These are phyloP conservation scores for Epirrita christyi DNA, from an alignment of 2,888 invertebrate species.

Conservation along the genomic window DNA sequence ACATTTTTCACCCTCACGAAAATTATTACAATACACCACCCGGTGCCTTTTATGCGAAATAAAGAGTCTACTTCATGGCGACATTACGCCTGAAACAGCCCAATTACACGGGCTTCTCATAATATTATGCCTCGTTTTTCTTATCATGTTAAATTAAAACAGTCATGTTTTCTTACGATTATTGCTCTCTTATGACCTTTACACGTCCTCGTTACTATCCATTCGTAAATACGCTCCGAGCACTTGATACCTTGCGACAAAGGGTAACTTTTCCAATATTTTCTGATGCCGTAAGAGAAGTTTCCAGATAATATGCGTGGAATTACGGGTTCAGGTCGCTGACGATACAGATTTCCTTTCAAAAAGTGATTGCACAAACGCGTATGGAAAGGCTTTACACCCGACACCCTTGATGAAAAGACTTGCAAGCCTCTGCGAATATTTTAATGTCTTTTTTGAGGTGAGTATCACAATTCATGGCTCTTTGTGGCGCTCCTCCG, in stretches of 20 bases:
- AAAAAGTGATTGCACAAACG: constrained; percentile 66
- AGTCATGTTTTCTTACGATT: constrained; percentile 44
- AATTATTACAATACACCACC: constrained; percentile 39
- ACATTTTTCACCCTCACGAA: constrained; percentile 29
- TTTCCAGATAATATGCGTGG: constrained; percentile 47
- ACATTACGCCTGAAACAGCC: constrained; percentile 44
- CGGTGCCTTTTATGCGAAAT: constrained; percentile 43
- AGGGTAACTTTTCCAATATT: constrained; percentile 55
- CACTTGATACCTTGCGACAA: constrained; percentile 41
- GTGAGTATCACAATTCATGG: constrained; percentile 49
- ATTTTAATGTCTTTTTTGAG: constrained; percentile 54
- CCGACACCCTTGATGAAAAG: constrained; percentile 58
- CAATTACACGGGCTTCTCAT: constrained; percentile 46
- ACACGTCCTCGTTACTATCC: constrained; percentile 21
- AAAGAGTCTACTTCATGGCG: constrained; percentile 46
- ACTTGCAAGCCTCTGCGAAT: constrained; percentile 48
- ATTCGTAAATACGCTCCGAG: constrained; percentile 36
- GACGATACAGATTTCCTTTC: constrained; percentile 55
- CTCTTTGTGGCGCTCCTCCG: constrained; percentile 47
- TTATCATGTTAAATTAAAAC: constrained; percentile 47
- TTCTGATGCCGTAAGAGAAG: constrained; percentile 43
- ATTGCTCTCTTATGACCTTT: constrained; percentile 40
- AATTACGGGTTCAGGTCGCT: constrained; percentile 44
- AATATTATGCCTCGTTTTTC: constrained; percentile 44
- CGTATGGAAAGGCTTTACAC: constrained; percentile 52